Conservation (phyloP, 2,888 invertebrate species). For the Himalopsyche kuldschensis region DNA sequence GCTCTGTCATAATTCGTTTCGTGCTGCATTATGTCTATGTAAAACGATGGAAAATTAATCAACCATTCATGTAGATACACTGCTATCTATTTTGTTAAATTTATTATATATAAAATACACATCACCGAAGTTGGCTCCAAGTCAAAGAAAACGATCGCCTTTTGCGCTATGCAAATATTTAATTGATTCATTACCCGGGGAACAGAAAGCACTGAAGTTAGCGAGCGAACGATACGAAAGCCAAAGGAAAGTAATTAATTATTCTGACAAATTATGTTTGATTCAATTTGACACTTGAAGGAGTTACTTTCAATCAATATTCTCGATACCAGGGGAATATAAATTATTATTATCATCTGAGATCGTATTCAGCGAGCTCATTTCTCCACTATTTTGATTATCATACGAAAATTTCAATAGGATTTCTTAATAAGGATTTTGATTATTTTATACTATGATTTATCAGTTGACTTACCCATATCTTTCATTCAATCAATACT, state of each 20-base stretch:
- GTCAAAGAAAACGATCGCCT: neutral
- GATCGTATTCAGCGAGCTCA: neutral
- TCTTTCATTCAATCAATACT: too few relatives aligned
- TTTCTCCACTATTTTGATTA: neutral
- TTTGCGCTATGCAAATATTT: neutral
- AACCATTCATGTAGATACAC: neutral
- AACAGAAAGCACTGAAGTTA: neutral
- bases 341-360: neutral
- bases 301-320: neutral
- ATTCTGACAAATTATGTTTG: neutral
- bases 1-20: too few relatives aligned
- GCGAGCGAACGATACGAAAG: neutral
- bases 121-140: neutral
- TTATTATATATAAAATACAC: neutral
- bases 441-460: too few relatives aligned
- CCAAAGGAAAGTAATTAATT: neutral
- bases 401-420: too few relatives aligned
- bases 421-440: too few relatives aligned
- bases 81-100: neutral
- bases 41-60: neutral
- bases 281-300: neutral
- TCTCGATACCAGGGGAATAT: neutral
- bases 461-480: too few relatives aligned
- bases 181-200: neutral
- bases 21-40: too few relatives aligned